These are phyloP conservation scores for Geococcyx californianus DNA, from an alignment of 2,113 vertebrate species.

Conservation along the genomic window DNA sequence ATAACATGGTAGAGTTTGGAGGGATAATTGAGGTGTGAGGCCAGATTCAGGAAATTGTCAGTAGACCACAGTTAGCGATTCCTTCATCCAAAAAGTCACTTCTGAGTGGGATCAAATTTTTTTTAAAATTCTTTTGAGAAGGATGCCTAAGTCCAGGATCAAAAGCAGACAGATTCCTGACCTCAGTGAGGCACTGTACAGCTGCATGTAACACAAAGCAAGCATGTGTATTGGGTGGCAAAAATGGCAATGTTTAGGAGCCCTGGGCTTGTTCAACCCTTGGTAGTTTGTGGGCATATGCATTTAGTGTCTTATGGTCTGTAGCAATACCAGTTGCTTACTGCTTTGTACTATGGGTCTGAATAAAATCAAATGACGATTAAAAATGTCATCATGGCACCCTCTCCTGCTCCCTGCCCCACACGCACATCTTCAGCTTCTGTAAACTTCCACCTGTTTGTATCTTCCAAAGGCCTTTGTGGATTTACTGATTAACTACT, in stretches of 20 bases:
- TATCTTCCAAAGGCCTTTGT: background rate
- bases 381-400: background rate
- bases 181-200: background rate
- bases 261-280: background rate
- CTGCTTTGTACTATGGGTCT: background rate
- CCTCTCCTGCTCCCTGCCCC: background rate
- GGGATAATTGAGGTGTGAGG: background rate
- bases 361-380: background rate
- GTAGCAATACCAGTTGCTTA: background rate
- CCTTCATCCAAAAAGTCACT: background rate
- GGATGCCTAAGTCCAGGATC: too few species aligned
- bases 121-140: too few species aligned
- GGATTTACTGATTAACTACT: background rate
- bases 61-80: background rate
- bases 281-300: background rate
- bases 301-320: background rate
- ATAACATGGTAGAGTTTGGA: background rate
- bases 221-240: background rate
- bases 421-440: background rate
- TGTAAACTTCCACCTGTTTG: background rate
- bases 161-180: too few species aligned
- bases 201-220: background rate
- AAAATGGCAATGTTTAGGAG: accelerated
- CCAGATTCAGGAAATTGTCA: background rate
- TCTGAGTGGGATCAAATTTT: background rate